A percentile compares a stretch with the other conserved stretches of the same genome.
Conservation (phyloP, 2,888 invertebrate genomes). For the Proisotoma minuta region DNA sequence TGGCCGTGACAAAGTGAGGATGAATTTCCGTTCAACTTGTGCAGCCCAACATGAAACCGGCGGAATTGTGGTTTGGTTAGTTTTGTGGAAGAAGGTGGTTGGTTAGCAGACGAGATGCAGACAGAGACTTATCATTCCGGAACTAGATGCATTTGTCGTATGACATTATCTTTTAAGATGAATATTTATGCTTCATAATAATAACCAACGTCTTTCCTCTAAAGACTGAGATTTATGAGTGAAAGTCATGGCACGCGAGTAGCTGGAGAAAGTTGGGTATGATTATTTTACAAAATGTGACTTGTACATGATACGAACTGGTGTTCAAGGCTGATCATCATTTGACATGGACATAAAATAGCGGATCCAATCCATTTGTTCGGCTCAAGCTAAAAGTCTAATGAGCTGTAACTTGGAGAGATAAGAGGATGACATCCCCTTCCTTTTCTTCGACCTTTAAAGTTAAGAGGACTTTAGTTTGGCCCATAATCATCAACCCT, state of each 20-base stretch:
- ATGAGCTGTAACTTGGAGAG: slow-evolving; percentile 13
- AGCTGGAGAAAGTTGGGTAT: background rate
- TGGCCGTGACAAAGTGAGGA: background rate
- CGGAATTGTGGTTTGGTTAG: background rate
- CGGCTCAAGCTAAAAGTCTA: slow-evolving; percentile 4
- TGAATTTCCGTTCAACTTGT: background rate
- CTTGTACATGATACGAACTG: too few relatives aligned
- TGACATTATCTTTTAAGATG: slow-evolving; percentile 2
- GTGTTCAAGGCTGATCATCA: background rate
- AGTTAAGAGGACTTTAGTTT: background rate
- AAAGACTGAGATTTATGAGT: slow-evolving; percentile 1
- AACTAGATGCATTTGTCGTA: slow-evolving; percentile 4
- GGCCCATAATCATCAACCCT: background rate
- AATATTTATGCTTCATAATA: slow-evolving; percentile 4
- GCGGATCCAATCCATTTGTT: slow-evolving; percentile 10
- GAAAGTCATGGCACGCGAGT: background rate
- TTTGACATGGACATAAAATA: background rate
- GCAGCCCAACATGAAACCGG: too few relatives aligned
- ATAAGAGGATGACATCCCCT: slow-evolving; percentile 14
- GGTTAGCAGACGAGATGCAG: background rate
- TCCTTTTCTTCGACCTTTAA: background rate
- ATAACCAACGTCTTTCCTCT: background rate
- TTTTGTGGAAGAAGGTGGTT: background rate
- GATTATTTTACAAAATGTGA: too few relatives aligned
- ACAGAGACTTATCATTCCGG: background rate